Conservation (phyloP, 2,888 invertebrate genomes). For the Deilephila porcellus region DNA sequence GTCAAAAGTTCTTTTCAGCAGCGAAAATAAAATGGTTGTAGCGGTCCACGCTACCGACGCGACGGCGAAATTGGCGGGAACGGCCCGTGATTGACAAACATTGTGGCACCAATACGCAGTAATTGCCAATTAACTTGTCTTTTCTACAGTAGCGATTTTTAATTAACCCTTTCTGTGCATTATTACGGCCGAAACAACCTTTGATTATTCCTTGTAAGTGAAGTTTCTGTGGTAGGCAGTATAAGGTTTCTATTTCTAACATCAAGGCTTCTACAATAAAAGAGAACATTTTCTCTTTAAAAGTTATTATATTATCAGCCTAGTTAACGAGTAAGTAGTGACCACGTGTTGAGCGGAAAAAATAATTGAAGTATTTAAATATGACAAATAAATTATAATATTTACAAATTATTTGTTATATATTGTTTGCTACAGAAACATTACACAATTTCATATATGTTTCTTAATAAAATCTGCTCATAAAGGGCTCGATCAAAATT, state of each 20-base stretch:
- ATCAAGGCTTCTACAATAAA: too few species aligned
- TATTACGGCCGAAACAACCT: background rate
- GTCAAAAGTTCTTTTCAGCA: slow-evolving; percentile 17
- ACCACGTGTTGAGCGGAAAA: too few species aligned
- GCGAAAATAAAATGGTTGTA: slow-evolving; percentile 1
- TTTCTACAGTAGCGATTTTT: slow-evolving; percentile 9
- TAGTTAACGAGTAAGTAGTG: too few species aligned
- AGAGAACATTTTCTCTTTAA: too few species aligned
- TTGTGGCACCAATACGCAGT: background rate
- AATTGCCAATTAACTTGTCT: slow-evolving; percentile 17
- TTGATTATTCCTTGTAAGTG: background rate
- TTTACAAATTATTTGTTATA: too few species aligned
- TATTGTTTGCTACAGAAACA: too few species aligned
- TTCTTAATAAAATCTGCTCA: background rate
- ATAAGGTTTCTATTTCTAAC: too few species aligned
- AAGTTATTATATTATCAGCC: too few species aligned
- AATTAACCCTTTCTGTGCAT: slow-evolving; percentile 6
- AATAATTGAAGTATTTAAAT: too few species aligned
- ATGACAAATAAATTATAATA: too few species aligned
- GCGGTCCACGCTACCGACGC: background rate
- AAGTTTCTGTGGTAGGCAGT: background rate
- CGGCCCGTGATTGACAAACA: background rate
- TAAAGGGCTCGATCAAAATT: background rate
- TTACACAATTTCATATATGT: background rate
- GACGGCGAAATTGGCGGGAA: background rate